Evolutionary conservation across 2,888 invertebrate genomes (phyloP), one percentile per base, ranked within the genome.

Genomic region (Andrena camellia): DNA sequence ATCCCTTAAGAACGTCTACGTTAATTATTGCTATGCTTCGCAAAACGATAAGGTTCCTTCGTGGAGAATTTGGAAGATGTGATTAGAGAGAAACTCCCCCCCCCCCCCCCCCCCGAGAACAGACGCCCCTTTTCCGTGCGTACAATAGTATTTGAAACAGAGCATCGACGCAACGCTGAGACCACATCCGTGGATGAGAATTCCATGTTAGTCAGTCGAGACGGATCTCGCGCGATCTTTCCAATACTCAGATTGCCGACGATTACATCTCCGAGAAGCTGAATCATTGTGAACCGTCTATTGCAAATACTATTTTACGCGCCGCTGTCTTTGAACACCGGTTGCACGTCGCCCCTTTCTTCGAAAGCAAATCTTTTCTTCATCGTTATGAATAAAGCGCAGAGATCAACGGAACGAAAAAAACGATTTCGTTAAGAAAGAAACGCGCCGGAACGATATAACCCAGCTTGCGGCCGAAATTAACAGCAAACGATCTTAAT

Each of bases 291-390:
- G 17, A 35, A 13, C 59, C 8, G 52, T 64, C 54, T 29, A 70
- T 67, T 66, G 7, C 63, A 70, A 75, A 71, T 71, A 75, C 66
- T 54, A 54, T 63, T 66, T 20, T 20, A 48, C 23, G 48, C 20
- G 23, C 8, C 8, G 42, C 31, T 67, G 66, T 67, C 60, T 23
- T 75, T 62, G 50, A 82, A 84, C 77, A 76, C 64, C 77, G 84
- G 81, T 86, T 86, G 82, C 80, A 86, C 87, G 74, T 81, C 63
- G 78, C 74, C 78, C 81, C 64, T 84, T 76, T 57, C 60, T 73
- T 66, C 54, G 57, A 29, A 62, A 54, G 70, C 42, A 66, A 70
- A 59, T 42, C 23, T 52, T 48, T 33, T 1, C 50, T 64, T 60
- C 50, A 74, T 63, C 59, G 13, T 75, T 71, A 67, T 54, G 57